Conservation (phyloP, 1,140 invertebrate genomes). For the Meteorus sp. region DNA sequence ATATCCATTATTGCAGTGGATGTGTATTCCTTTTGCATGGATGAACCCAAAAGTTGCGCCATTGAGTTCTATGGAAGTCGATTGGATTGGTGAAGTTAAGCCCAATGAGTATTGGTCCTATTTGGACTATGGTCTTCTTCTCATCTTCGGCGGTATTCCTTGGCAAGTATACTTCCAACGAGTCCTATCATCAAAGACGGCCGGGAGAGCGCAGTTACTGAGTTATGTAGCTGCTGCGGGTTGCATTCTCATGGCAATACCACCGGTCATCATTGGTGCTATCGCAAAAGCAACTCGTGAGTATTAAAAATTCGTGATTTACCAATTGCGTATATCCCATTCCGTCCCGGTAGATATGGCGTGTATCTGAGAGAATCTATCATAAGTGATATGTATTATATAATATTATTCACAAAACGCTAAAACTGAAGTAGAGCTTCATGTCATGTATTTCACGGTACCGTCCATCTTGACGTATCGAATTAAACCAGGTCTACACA, state of each 20-base stretch:
- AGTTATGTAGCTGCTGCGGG: constrained; percentile 96
- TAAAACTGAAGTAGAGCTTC: too few species aligned
- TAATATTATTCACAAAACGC: too few species aligned
- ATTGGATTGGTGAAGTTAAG: constrained; percentile 86
- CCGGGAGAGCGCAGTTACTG: constrained; percentile 86
- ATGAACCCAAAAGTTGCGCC: constrained; percentile 79
- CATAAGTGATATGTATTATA: too few species aligned
- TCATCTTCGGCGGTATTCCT: constrained; percentile 96
- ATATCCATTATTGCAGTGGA: constrained; percentile 75
- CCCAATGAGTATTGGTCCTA: constrained; percentile 79
- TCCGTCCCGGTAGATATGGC: too few species aligned
- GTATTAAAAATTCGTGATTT: too few species aligned
- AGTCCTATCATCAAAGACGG: constrained; percentile 93
- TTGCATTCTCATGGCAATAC: constrained; percentile 95
- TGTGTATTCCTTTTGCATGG: constrained; percentile 97
- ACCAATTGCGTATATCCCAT: too few species aligned
- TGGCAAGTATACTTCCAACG: constrained; percentile 99
- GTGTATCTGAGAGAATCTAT: too few species aligned
- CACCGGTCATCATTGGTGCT: constrained; percentile 93
- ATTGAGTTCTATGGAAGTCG: constrained; percentile 77
- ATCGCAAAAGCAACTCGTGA: constrained; percentile 93
- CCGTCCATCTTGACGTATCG: too few species aligned
- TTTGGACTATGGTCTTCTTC: constrained; percentile 86
- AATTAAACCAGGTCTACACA: too few species aligned
- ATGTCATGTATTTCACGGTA: too few species aligned